phyloP scores from a whole-genome alignment of 2,888 invertebrate genomes.

The Sinohyriopsis cumingii region DNA sequence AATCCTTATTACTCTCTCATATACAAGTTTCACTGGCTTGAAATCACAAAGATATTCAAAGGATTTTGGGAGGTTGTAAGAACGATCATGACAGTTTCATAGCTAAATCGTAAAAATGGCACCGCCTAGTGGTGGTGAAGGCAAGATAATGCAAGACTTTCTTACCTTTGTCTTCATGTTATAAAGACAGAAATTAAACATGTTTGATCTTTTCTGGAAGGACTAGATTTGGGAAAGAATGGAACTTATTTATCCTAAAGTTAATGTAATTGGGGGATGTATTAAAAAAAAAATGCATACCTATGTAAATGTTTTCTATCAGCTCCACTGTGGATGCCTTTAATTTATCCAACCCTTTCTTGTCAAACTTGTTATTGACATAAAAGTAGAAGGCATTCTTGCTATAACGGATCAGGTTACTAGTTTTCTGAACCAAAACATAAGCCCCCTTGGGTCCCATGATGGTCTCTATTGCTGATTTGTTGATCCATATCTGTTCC shows the following conservation, averaged over 20 bases:
- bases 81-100: too few relatives aligned
- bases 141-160: too few relatives aligned
- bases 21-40: too few relatives aligned
- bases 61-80: too few relatives aligned
- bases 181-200: too few relatives aligned
- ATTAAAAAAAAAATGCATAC: slow-evolving; percentile 9
- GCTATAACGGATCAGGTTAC: slow-evolving; percentile 20
- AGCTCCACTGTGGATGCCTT: slow-evolving; percentile 17
- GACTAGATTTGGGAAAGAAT: too few relatives aligned
- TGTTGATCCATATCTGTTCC: slow-evolving; percentile 23
- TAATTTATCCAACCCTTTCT: slow-evolving; percentile 16
- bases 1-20: too few relatives aligned
- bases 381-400: slow-evolving; percentile 26
- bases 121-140: too few relatives aligned
- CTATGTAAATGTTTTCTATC: slow-evolving; percentile 21
- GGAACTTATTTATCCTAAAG: slow-evolving; percentile 7
- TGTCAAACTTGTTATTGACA: slow-evolving; percentile 35
- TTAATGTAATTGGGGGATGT: not conserved
- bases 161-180: too few relatives aligned
- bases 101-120: too few relatives aligned
- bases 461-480: slow-evolving; percentile 13
- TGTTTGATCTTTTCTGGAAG: too few relatives aligned
- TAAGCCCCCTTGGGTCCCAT: slow-evolving; percentile 24
- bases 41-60: too few relatives aligned
- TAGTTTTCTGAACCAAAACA: slow-evolving; percentile 3